These are phyloP conservation scores for Atrina japonica DNA, from an alignment of 2,888 invertebrate genomes.

Conservation along the genomic window DNA sequence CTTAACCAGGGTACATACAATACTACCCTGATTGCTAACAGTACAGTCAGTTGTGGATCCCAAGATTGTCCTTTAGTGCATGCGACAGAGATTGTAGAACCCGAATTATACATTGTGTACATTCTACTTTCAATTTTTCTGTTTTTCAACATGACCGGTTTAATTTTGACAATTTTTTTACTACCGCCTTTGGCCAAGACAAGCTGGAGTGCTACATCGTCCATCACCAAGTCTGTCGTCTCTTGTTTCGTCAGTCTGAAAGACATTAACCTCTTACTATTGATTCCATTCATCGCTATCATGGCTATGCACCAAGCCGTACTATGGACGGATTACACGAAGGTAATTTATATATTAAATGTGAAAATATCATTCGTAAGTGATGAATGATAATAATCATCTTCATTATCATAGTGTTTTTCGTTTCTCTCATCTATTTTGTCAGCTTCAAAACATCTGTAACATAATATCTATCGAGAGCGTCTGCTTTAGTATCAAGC, in stretches of 20 bases:
- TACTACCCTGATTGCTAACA: constrained; percentile 18
- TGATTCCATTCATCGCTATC: constrained; percentile 74
- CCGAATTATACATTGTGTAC: constrained; percentile 60
- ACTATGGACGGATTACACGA: constrained; percentile 74
- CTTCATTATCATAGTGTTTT: no score
- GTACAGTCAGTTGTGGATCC: constrained; percentile 63
- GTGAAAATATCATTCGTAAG: no score
- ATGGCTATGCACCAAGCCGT: constrained; percentile 75
- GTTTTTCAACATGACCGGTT: constrained; percentile 65
- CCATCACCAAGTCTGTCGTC: constrained; percentile 46
- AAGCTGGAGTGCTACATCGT: constrained; percentile 43
- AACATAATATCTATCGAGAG: no score
- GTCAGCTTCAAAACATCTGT: no score
- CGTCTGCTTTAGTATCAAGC: no score
- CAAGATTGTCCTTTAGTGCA: constrained; percentile 68
- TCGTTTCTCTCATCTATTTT: no score
- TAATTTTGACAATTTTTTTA: constrained; percentile 61
- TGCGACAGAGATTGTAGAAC: constrained; percentile 61
- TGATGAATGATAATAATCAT: no score
- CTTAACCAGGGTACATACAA: constrained; percentile 60
- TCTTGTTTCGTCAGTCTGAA: constrained; percentile 60
- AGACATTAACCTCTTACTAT: constrained; percentile 64
- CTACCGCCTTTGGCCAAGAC: constrained; percentile 59
- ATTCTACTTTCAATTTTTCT: constrained; percentile 69
- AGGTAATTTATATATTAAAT: no score